phyloP scores from a whole-genome alignment of 2,113 vertebrate species.

The Anarhynchus alexandrinus region DNA sequence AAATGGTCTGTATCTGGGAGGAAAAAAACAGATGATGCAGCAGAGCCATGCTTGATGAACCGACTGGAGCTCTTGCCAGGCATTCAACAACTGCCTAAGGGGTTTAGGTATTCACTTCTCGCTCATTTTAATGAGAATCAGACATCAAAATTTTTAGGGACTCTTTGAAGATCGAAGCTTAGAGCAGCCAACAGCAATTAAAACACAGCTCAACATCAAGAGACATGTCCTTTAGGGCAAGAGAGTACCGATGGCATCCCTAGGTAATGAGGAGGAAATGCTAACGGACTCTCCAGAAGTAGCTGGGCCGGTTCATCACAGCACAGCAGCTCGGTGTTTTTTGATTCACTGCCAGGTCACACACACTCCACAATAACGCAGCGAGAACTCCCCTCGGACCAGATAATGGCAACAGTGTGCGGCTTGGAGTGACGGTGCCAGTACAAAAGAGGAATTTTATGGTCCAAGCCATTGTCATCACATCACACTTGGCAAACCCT shows the following conservation, averaged over 20 bases:
- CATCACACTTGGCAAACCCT: slow-evolving; percentile 27
- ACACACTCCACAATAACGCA: background rate
- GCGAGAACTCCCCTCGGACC: background rate
- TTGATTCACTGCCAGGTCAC: slow-evolving; percentile 1
- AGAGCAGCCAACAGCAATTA: background rate
- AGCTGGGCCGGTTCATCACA: background rate
- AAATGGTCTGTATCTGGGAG: background rate
- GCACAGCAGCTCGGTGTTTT: background rate
- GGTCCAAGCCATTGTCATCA: background rate
- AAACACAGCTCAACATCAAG: background rate
- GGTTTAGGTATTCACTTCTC: background rate
- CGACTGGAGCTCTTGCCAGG: background rate
- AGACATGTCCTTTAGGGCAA: background rate
- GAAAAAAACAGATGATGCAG: background rate
- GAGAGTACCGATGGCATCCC: background rate
- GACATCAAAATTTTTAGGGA: background rate
- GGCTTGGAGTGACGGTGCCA: background rate
- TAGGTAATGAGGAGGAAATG: background rate
- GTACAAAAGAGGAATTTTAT: background rate
- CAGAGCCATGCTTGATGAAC: background rate
- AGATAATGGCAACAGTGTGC: background rate
- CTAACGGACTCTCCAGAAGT: background rate
- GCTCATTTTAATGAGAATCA: background rate
- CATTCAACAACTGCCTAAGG: background rate
- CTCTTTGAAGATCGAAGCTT: background rate